These are phyloP conservation scores for Dexiosoma caninum DNA, from an alignment of 2,888 invertebrate genomes.

Conservation along the genomic window DNA sequence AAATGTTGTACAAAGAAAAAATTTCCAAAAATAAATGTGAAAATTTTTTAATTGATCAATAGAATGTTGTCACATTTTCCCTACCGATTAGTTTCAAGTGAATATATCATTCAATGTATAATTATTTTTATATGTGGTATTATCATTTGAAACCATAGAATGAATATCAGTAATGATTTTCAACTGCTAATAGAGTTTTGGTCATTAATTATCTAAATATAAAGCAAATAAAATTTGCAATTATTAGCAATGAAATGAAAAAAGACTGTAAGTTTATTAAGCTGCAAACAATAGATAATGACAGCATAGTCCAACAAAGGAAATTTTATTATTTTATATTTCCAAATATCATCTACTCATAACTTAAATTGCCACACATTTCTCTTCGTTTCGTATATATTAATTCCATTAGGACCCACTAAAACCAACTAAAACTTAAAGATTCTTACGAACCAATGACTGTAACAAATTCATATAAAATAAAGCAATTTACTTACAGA, in stretches of 20 bases:
- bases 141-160: no score
- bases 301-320: not conserved
- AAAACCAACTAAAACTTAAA: slow-evolving; percentile 11
- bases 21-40: no score
- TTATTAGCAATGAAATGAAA: no score
- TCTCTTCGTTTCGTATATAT: not conserved
- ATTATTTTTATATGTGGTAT: no score
- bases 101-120: no score
- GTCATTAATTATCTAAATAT: not conserved
- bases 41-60: no score
- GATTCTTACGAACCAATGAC: slow-evolving; percentile 36
- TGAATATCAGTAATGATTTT: no score
- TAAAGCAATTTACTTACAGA: not conserved
- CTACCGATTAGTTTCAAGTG: no score
- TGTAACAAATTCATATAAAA: slow-evolving; percentile 37
- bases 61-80: no score
- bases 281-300: slow-evolving; percentile 9
- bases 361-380: not conserved
- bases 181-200: no score
- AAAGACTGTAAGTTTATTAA: not conserved
- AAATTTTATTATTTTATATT: not conserved
- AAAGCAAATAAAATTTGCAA: not conserved
- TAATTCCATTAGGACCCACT: slow-evolving; percentile 8
- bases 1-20: no score
- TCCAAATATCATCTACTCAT: not conserved